These are phyloP conservation scores for Drosophila sordidapex DNA, from an alignment of 2,888 invertebrate species.

Conservation along the genomic window DNA sequence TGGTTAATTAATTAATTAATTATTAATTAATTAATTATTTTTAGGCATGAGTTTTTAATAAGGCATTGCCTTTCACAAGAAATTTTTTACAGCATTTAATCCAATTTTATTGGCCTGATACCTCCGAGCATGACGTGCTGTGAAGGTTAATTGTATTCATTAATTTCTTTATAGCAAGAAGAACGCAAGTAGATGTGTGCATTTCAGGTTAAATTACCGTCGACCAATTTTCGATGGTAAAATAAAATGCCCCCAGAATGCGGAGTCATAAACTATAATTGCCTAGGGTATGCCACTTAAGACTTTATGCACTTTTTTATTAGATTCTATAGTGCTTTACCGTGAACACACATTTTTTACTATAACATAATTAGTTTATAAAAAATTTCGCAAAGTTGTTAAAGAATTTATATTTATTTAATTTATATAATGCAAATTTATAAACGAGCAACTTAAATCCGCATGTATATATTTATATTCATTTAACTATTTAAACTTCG, in stretches of 20 bases:
- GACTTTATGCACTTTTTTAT: neutral
- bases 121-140: neutral
- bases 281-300: neutral
- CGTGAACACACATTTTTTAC: neutral
- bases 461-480: neutral
- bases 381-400: neutral
- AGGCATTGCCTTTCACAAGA: neutral
- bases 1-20: no score
- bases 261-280: neutral
- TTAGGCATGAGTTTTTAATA: neutral
- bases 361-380: neutral
- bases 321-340: neutral
- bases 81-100: neutral
- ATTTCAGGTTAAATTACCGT: constrained; percentile 72
- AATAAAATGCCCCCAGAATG: constrained; percentile 30
- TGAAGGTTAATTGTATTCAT: neutral
- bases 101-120: neutral
- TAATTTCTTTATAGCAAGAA: neutral
- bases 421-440: neutral
- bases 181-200: constrained; percentile 41
- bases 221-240: constrained; percentile 45
- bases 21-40: neutral
- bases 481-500: neutral
- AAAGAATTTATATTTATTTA: neutral
- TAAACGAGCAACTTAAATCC: neutral